Conservation (phyloP, 2,113 vertebrate genomes). For the Crotalus helleri region DNA sequence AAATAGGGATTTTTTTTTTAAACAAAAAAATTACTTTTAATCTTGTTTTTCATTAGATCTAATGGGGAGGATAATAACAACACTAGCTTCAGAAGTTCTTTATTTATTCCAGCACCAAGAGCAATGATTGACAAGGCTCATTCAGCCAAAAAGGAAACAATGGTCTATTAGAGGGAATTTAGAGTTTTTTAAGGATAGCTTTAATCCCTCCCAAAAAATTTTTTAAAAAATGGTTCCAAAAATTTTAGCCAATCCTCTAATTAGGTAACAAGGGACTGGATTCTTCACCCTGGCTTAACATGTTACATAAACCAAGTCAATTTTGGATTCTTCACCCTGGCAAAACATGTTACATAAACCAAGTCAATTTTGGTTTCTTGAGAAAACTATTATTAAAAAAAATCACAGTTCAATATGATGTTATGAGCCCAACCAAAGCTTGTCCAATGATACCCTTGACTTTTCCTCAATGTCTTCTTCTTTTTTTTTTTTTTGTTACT, state of each 20-base stretch:
- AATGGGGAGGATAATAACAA: neutral
- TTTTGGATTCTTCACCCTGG: neutral
- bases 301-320: neutral
- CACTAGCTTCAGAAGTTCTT: neutral
- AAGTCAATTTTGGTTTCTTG: neutral
- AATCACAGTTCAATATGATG: neutral
- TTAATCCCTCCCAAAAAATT: neutral
- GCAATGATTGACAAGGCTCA: neutral
- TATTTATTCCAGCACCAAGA: neutral
- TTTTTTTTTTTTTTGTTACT: neutral
- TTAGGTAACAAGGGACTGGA: neutral
- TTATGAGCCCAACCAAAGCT: neutral
- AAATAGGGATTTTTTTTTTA: neutral
- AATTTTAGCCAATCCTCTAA: neutral
- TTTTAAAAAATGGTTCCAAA: neutral
- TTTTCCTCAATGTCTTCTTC: neutral
- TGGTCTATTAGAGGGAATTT: neutral
- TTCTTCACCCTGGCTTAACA: neutral
- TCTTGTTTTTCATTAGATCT: neutral
- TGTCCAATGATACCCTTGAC: neutral
- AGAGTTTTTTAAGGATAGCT: neutral
- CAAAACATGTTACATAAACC: neutral
- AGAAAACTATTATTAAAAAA: neutral
- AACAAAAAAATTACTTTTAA: neutral
- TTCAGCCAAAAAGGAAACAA: neutral